Base-by-base conservation (phyloP, 2,797 vertebrate genomes). In the Diglossa cyanea region DNA sequence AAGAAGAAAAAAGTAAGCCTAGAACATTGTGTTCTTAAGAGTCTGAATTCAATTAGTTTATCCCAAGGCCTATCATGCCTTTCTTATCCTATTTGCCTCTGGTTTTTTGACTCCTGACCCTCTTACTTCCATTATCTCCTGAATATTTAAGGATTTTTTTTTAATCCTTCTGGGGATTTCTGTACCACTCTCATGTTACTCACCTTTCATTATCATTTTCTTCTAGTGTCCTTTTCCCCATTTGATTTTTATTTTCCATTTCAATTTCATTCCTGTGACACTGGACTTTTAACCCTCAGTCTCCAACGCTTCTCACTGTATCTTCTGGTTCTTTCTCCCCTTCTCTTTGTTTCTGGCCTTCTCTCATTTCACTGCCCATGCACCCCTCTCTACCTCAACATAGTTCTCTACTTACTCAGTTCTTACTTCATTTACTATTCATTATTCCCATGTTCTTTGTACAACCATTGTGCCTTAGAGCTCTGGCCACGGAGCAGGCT, bases 361-460 rank as follows among this genome's bases (percentile, higher is more conserved):
- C 53, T 84, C 17, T 75, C 53, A 61, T 71, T 63, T 67, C 48
- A 77, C 13, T 51, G 18, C 39, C 47, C 53, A 8, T 67, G 35
- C 28, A 76, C 8, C 39, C 11, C 15, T 24, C 16, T 67, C 60
- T 74, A 66, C 35, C 67, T 51, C 61, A 67, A 9, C 7, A 7
- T 13, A 74, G 18, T 58, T 90, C 73, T 75, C 54, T 95, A 84
- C 92, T 92, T 91, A 91, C 73, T 92, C 51, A 93, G 61, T 39
- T 80, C 39, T 85, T 87, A 57, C 67, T 93, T 82, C 37, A 85
- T 89, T 81, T 81, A 42, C 33, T 90, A 81, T 94, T 93, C 83
- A 94, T 90, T 94, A 68, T 84, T 94, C 53, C 14, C 33, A 51
- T 70, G 24, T 70, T 91, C 82, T 81, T 95, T 88, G 75, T 72